Percentiles rank a stretch among this genome's conserved stretches.
These are phyloP conservation scores for Saguinus imperator DNA, from an alignment of 2,113 vertebrate genomes.

Conservation along the genomic window DNA sequence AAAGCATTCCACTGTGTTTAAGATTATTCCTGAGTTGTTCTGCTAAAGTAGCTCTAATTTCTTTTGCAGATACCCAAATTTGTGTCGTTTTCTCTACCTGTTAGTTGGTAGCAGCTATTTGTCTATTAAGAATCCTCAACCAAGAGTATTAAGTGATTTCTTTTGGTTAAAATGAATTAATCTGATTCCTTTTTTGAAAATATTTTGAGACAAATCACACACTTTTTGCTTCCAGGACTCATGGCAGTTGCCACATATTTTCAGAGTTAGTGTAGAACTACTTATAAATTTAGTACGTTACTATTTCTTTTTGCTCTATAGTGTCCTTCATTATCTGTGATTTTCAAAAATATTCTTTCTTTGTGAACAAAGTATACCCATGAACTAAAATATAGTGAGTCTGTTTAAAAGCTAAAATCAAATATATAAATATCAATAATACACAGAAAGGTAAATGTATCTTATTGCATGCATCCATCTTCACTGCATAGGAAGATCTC, in stretches of 20 bases:
- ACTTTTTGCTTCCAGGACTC: neutral
- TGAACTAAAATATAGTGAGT: constrained; percentile 16
- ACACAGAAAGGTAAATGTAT: constrained; percentile 27
- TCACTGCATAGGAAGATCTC: constrained; percentile 81
- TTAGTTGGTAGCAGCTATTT: neutral
- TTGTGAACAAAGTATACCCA: neutral
- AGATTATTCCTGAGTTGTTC: neutral
- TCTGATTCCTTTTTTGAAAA: neutral
- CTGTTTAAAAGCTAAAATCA: neutral
- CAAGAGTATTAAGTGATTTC: neutral
- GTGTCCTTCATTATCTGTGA: neutral
- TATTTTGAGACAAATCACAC: neutral
- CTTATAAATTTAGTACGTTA: neutral
- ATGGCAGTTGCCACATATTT: neutral
- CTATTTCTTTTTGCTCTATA: neutral
- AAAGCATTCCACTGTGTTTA: neutral
- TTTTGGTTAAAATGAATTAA: neutral
- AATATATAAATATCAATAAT: neutral
- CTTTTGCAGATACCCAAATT: neutral
- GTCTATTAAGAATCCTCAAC: neutral
- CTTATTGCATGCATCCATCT: constrained; percentile 70
- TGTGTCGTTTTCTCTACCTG: neutral
- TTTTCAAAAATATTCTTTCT: neutral
- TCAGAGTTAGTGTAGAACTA: neutral
- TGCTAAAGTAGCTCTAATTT: neutral